These are phyloP conservation scores for Coccyzus lansbergi DNA, from an alignment of 2,797 vertebrate species.

Conservation along the genomic window DNA sequence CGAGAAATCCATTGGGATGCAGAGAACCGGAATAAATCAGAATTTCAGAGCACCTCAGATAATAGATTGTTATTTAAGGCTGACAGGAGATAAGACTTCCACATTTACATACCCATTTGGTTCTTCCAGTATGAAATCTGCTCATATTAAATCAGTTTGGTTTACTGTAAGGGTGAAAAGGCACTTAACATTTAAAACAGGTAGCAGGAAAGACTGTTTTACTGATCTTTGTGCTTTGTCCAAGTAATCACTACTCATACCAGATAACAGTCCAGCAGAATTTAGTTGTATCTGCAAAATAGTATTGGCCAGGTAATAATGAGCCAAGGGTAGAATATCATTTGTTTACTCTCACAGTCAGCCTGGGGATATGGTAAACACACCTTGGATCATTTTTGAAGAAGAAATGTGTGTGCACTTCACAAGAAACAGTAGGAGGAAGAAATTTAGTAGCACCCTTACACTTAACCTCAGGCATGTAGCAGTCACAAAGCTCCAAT, in stretches of 20 bases:
- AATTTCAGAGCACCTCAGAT: slow-evolving; percentile 32
- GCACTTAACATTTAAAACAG: neutral
- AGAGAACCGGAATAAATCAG: slow-evolving; percentile 46
- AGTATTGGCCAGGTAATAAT: neutral
- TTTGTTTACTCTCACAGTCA: neutral
- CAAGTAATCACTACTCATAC: neutral
- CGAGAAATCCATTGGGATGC: slow-evolving; percentile 35
- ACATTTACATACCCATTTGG: slow-evolving; percentile 15
- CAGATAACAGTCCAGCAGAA: neutral
- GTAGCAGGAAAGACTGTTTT: neutral
- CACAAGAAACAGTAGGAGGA: neutral
- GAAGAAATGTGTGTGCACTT: neutral
- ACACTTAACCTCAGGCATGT: neutral
- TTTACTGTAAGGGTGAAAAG: neutral
- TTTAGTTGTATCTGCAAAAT: neutral
- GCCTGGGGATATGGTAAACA: neutral
- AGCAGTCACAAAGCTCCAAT: neutral
- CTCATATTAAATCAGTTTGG: neutral
- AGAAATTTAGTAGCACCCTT: neutral
- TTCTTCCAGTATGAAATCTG: neutral
- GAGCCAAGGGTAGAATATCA: neutral
- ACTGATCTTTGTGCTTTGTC: neutral
- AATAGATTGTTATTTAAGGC: slow-evolving; percentile 24
- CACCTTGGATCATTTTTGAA: neutral
- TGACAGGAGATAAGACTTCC: slow-evolving; percentile 14